These are phyloP conservation scores for Exephanes ischioxanthus DNA, from an alignment of 2,888 invertebrate genomes.

Conservation along the genomic window DNA sequence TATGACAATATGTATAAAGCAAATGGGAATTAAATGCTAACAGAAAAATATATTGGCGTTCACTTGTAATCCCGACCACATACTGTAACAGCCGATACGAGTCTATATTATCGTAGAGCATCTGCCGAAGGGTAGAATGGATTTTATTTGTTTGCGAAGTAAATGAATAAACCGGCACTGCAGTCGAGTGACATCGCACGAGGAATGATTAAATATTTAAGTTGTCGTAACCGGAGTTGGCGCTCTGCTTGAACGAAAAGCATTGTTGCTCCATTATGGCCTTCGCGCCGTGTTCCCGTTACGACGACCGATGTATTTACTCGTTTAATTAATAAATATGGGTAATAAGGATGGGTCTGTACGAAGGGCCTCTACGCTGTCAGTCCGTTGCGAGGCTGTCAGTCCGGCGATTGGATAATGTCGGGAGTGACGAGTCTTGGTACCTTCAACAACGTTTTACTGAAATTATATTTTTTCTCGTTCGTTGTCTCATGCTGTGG, in stretches of 20 bases:
- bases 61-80: not conserved
- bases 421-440: slow-evolving; percentile 35
- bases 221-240: not conserved
- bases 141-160: slow-evolving; percentile 15
- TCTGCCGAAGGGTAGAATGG: not conserved
- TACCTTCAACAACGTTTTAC: not conserved
- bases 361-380: slow-evolving; percentile 43
- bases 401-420: slow-evolving; percentile 58
- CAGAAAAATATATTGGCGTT: not conserved
- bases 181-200: not conserved
- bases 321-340: slow-evolving; percentile 65
- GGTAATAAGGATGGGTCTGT: slow-evolving; percentile 63
- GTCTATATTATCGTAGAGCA: not conserved
- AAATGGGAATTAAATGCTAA: slow-evolving; percentile 18
- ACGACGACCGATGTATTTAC: slow-evolving; percentile 50
- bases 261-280: slow-evolving; percentile 59
- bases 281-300: slow-evolving; percentile 30
- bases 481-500: slow-evolving; percentile 46
- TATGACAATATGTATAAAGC: slow-evolving; percentile 18
- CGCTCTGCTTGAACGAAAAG: slow-evolving; percentile 17
- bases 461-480: slow-evolving; percentile 48
- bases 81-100: no score
- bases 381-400: slow-evolving; percentile 55
- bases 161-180: slow-evolving; percentile 21
- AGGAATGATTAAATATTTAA: not conserved